Conservation (phyloP, 2,888 invertebrate genomes). For the Apocheima hispidaria region DNA sequence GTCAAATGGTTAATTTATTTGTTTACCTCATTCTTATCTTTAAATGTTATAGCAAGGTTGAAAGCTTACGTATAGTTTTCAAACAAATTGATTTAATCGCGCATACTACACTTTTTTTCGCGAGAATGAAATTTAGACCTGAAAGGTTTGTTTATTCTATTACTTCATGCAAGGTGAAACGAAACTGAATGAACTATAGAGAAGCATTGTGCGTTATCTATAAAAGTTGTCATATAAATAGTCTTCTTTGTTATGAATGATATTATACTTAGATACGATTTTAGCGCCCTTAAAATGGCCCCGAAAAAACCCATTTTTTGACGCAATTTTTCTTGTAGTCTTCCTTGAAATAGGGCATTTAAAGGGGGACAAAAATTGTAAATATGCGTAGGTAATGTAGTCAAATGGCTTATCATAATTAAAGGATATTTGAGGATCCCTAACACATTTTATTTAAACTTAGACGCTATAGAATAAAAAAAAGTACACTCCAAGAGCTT, state of each 20-base stretch:
- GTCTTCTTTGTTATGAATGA: neutral
- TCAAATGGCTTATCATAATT: no score
- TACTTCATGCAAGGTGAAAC: constrained; percentile 22
- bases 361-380: no score
- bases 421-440: no score
- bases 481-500: no score
- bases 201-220: neutral
- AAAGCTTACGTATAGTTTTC: constrained; percentile 19
- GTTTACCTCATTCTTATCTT: constrained; percentile 31
- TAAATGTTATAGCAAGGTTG: constrained; percentile 25
- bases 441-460: no score
- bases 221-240: neutral
- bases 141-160: constrained; percentile 16
- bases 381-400: no score
- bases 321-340: no score
- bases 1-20: constrained; percentile 24
- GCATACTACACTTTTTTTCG: neutral
- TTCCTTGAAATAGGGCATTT: no score
- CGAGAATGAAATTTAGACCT: constrained; percentile 11
- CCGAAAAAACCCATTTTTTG: no score
- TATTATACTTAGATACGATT: no score
- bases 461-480: no score
- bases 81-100: constrained; percentile 30
- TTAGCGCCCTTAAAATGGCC: no score
- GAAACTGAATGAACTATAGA: constrained; percentile 20